A percentile compares a stretch with the other conserved stretches of the same genome.
Evolutionary conservation across 2,888 invertebrate genomes (phyloP).

Genomic region (Drosophila nr. fundita): DNA sequence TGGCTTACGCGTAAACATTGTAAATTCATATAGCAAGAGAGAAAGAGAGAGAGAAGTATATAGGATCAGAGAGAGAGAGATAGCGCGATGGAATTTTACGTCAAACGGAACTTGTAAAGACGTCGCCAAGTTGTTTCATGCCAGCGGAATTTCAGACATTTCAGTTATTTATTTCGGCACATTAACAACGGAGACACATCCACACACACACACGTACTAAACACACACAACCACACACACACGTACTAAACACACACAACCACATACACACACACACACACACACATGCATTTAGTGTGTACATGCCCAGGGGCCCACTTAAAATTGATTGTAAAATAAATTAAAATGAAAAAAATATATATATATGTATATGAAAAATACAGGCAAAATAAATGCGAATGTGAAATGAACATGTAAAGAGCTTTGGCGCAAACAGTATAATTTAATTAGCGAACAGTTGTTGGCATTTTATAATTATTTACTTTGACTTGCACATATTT

Average conservation of each 20-base stretch:
- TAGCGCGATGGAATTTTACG: conserved; percentile 37
- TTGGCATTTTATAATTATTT: conserved; percentile 68
- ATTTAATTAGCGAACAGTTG: conserved; percentile 79
- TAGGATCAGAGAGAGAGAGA: conserved; percentile 1
- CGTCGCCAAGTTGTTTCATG: conserved; percentile 63
- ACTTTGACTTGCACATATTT: conserved; percentile 39
- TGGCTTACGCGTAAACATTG: conserved; percentile 39
- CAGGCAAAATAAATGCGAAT: conserved; percentile 46
- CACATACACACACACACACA: conserved; percentile 2
- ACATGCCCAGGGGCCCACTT: conserved; percentile 53
- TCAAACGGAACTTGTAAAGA: conserved; percentile 70
- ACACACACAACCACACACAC: not conserved
- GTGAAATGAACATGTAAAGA: conserved; percentile 55
- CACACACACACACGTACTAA: conserved; percentile 16
- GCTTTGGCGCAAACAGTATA: conserved; percentile 68
- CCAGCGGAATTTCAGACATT: conserved; percentile 67
- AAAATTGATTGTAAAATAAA: conserved; percentile 79
- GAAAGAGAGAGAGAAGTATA: conserved; percentile 13
- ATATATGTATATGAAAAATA: not conserved
- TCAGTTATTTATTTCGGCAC: conserved; percentile 78
- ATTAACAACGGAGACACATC: conserved; percentile 65
- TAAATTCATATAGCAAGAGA: conserved; percentile 20
- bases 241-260: too few species aligned
- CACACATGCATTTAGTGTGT: conserved; percentile 17
- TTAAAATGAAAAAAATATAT: conserved; percentile 52